Base-by-base conservation (phyloP, 2,888 invertebrate species). In the Hemaris fuciformis region DNA sequence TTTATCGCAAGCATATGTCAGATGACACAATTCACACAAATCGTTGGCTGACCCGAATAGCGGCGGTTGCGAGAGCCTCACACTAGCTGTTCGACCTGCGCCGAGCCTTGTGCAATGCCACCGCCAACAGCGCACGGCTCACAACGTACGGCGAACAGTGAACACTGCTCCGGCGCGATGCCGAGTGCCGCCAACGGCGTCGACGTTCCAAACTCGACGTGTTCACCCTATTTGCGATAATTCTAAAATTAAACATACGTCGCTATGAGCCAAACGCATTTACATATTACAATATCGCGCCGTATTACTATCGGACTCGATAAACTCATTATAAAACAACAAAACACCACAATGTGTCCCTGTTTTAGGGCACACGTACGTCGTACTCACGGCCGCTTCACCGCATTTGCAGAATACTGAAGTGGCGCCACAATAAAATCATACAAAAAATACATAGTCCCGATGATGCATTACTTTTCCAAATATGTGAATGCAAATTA, bases 1-100 rank as follows among this genome's bases (percentile, higher is more conserved):
- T 80, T 82, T 78, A 82, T 77, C 72, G 77, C 83, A 80, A 83
- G 77, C 79, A 80, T 87, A 85, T 84, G 85, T 84, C 82, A 87
- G 87, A 88, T 90, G 91, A 85, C 91, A 89, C 91, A 90, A 91
- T 91, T 90, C 89, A 88, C 90, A 90, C 90, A 91, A 91, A 90
- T 90, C 86, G 88, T 81, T 86, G 82, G 77, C 79, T 89, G 91
- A 91, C 91, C 91, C 85, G 87, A 91, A 91, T 91, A 89, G 85
- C 84, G 73, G 74, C 73, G 84, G 85, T 89, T 90, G 91, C 89
- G 89, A 87, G 88, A 90, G 83, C 78, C 84, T 81, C 83, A 84
- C 80, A 79, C 83, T 84, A 85, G 83, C 81, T 75, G 83, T 76
- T 77, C 88, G 87, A 85, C 85, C 87, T 81, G 88, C 80, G 75